phyloP scores from a whole-genome alignment of 2,888 invertebrate genomes.

The Calephelis perditalis region DNA sequence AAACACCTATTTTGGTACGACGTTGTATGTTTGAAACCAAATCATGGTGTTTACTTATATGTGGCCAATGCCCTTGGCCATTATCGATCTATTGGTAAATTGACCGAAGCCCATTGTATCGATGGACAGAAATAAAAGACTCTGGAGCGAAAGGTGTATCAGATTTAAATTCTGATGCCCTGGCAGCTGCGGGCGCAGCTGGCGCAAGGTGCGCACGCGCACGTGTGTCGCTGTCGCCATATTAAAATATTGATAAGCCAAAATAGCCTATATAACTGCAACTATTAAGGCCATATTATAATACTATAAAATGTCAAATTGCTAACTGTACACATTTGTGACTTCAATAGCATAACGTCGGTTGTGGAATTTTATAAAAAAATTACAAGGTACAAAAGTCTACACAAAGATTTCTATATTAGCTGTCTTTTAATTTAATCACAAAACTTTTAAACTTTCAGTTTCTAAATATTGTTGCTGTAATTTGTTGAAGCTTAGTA shows the following conservation, averaged over 20 bases:
- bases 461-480: too few relatives aligned
- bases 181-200: constrained; percentile 45
- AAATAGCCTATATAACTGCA: not conserved
- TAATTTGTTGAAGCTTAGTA: too few relatives aligned
- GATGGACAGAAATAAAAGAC: constrained; percentile 5
- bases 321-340: not conserved
- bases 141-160: not conserved
- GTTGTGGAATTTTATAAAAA: not conserved
- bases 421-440: too few relatives aligned
- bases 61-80: too few relatives aligned
- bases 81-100: too few relatives aligned
- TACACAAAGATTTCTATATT: too few relatives aligned
- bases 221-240: not conserved
- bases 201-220: constrained; percentile 32
- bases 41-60: too few relatives aligned
- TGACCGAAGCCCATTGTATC: not conserved
- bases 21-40: too few relatives aligned
- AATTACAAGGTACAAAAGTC: not conserved
- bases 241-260: not conserved
- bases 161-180: constrained; percentile 8
- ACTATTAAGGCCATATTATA: not conserved
- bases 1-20: too few relatives aligned
- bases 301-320: not conserved
- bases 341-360: not conserved
- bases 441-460: too few relatives aligned